Evolutionary conservation across 1,140 invertebrate genomes (phyloP), one percentile per base, ranked within the genome.

Genomic region (Trachelipus rathkii): DNA sequence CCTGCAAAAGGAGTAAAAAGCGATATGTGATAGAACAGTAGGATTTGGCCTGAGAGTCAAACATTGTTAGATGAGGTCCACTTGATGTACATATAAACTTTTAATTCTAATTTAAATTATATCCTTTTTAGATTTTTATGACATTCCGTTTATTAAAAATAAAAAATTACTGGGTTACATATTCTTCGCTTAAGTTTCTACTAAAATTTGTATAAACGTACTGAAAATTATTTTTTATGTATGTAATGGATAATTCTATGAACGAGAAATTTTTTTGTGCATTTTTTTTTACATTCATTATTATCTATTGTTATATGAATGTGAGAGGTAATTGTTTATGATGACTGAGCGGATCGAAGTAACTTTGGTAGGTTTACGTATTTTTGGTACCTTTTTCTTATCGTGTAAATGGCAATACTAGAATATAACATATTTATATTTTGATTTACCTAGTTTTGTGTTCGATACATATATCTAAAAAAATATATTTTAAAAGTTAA

Each of bases 11-110:
- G 66, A 44, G 73, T 60, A 75, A 68, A 75, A 75, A 75, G 43
- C 53, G 60, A 60, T 67, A 68, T 75, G 73, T 75, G 73, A 75
- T 75, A 75, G 66, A 75, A 75, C 11, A 60, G 50, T 60, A 60
- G 50, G 50, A 15, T 60, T 60, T 60, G 50, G 8, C 19, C 50
- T 19, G 11, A 60, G 19, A 8, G 19, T 19, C 50, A 60, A 60
- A 60, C 50, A 60, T 60, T 60, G 50, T 60, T 60, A 60, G 50
- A 13, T 60, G 50, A 60, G 50, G 50, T 60, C 50, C 50, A 60
- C 50, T 33, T 60, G 50, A 60, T 60, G 50, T 60, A 60, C 15
- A 50, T 60, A 60, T 60, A 60, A 15, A 19, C 1, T 8, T 60
- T 60, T 60, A 15, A 60, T 13, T 19, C 19, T 60, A 13, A 50